Base-by-base conservation (phyloP, 2,113 vertebrate genomes). In the Nibea albiflora region DNA sequence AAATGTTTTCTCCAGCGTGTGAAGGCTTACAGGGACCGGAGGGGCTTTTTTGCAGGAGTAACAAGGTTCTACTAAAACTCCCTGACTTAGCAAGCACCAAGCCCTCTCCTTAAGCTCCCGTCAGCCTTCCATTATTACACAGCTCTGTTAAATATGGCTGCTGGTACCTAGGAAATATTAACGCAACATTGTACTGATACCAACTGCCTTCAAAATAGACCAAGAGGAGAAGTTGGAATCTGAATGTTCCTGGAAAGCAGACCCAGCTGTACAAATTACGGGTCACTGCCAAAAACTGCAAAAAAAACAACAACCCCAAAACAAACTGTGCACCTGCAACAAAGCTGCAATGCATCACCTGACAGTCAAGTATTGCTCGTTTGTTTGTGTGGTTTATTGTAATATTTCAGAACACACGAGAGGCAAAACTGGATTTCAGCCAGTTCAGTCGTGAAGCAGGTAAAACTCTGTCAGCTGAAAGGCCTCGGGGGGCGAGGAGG, bases 31-130 rank as follows among this genome's bases (percentile, higher is more conserved):
- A 58, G 5, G 24, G 54, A 46, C 80, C 20, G 58, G 73, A 85
- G 61, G 68, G 28, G 3, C 39, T 49, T 35, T 62, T 58, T 68
- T 66, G 46, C 73, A 81, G 75, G 58, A 80, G 63, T 72, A 83
- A 77, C 73, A 4, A 11, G 16, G 24, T 58, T 66, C 12, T 63
- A 22, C 5, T 54, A 22, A 49, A 73, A 68, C 75, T 76, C 57
- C 78, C 68, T 42, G 80, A 73, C 79, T 73, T 10, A 22, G 62
- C 74, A 46, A 89, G 85, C 85, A 89, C 85, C 81, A 54, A 78
- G 67, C 67, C 50, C 52, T 81, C 47, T 58, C 39, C 47, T 68
- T 44, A 0, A 82, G 58, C 52, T 75, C 62, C 49, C 20, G 22
- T 54, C 26, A 63, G 28, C 56, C 52, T 64, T 68, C 57, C 4